phyloP scores from a whole-genome alignment of 2,797 vertebrate species.

The Amblyraja radiata region DNA sequence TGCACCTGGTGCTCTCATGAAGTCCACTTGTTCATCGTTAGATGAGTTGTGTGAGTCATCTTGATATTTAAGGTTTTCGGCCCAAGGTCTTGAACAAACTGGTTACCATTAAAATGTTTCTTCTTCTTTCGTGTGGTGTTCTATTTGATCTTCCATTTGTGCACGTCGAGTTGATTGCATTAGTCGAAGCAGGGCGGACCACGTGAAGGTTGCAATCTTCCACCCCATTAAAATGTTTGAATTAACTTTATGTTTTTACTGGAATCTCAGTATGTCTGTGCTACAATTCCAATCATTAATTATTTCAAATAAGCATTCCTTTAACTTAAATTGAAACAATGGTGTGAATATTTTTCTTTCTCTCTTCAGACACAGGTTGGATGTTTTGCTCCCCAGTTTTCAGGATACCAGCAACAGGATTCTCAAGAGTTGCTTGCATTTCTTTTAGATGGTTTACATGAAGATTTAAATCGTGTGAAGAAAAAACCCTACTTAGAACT shows the following conservation, averaged over 20 bases:
- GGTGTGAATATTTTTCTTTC: constrained; percentile 38
- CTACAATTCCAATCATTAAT: neutral
- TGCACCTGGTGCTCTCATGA: neutral
- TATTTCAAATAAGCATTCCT: neutral
- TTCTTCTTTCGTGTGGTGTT: too few species aligned
- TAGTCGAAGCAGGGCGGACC: too few species aligned
- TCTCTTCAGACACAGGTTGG: constrained; percentile 82
- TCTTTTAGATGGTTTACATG: constrained; percentile 85
- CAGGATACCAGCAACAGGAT: constrained; percentile 95
- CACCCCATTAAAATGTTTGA: neutral
- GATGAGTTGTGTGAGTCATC: neutral
- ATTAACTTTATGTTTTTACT: neutral
- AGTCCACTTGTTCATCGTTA: neutral
- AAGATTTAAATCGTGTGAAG: constrained; percentile 93
- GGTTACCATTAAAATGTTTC: neutral
- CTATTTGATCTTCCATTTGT: too few species aligned
- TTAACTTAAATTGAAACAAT: too few species aligned
- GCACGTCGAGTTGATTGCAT: too few species aligned
- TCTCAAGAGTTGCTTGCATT: constrained; percentile 94
- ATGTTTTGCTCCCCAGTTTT: constrained; percentile 92
- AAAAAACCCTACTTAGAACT: constrained; percentile 91
- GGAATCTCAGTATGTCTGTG: neutral
- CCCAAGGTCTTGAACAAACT: neutral
- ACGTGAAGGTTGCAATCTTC: too few species aligned
- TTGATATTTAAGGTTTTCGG: neutral